Conservation (phyloP, 2,797 vertebrate genomes). For the Columba guinea region DNA sequence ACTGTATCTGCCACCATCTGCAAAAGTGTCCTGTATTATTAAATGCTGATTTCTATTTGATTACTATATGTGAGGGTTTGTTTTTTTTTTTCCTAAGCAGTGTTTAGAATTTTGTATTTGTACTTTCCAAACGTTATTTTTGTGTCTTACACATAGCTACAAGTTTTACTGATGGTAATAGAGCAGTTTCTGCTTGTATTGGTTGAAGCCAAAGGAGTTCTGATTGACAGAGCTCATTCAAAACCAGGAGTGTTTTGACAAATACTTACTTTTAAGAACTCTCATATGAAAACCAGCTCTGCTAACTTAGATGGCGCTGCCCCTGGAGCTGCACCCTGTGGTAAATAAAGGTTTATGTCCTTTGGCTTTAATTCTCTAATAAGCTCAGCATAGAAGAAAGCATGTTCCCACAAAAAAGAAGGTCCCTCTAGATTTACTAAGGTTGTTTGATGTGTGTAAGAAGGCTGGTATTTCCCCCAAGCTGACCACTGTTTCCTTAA, state of each 20-base stretch:
- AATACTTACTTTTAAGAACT: not conserved
- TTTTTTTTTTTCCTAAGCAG: not conserved
- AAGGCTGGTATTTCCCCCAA: not conserved
- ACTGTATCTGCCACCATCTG: not conserved
- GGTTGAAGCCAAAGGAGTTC: not conserved
- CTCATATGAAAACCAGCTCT: not conserved
- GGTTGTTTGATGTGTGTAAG: not conserved
- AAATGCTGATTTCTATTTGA: not conserved
- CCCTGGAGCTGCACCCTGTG: not conserved
- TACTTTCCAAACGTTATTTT: not conserved
- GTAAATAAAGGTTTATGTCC: not conserved
- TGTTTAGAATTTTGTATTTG: not conserved
- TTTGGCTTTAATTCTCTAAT: not conserved
- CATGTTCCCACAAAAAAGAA: not conserved
- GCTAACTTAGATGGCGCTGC: not conserved
- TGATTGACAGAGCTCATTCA: not conserved
- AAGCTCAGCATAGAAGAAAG: not conserved
- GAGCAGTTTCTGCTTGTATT: not conserved
- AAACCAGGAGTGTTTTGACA: not conserved
- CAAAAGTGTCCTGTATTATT: not conserved
- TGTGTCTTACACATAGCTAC: not conserved
- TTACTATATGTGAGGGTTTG: not conserved
- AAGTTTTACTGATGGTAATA: not conserved
- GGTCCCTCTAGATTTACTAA: not conserved
- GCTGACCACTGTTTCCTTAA: not conserved